Conservation (phyloP, 2,888 invertebrate genomes). For the Rhagophthalmus giganteus region DNA sequence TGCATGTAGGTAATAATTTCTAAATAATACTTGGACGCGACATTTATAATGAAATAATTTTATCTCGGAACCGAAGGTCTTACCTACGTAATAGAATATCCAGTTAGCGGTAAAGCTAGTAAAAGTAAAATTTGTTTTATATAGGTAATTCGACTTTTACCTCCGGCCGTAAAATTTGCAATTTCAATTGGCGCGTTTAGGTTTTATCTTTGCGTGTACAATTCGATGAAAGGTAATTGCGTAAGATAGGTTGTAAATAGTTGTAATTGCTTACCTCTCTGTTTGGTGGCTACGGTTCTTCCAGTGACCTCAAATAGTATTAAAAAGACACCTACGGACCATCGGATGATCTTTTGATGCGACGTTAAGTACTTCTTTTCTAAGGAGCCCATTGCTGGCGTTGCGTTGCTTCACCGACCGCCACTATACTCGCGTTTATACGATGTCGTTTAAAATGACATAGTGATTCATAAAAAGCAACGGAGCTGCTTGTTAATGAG, state of each 20-base stretch:
- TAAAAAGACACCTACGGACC: constrained; percentile 13
- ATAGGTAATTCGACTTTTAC: background rate
- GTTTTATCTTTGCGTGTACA: background rate
- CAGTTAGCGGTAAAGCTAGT: constrained; percentile 18
- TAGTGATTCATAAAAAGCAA: constrained; percentile 24
- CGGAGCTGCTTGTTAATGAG: too few relatives aligned
- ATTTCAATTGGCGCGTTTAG: too few relatives aligned
- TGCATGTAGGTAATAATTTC: too few relatives aligned
- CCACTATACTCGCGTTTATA: constrained; percentile 18
- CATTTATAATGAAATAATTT: constrained; percentile 21
- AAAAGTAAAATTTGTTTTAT: constrained; percentile 11
- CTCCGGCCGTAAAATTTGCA: too few relatives aligned
- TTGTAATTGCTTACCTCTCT: constrained; percentile 22
- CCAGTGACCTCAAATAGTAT: constrained; percentile 10
- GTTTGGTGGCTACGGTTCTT: constrained; percentile 8
- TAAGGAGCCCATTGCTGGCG: constrained; percentile 17
- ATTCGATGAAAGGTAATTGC: background rate
- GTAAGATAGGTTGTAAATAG: too few relatives aligned
- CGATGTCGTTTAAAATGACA: constrained; percentile 24
- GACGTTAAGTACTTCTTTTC: constrained; percentile 7
- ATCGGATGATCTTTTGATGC: constrained; percentile 10
- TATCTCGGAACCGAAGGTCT: constrained; percentile 18
- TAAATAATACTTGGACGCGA: too few relatives aligned
- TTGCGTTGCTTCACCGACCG: constrained; percentile 13
- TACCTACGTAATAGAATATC: constrained; percentile 18